These are phyloP conservation scores for Sus cebifrons DNA, from an alignment of 2,797 vertebrate species.

Conservation along the genomic window DNA sequence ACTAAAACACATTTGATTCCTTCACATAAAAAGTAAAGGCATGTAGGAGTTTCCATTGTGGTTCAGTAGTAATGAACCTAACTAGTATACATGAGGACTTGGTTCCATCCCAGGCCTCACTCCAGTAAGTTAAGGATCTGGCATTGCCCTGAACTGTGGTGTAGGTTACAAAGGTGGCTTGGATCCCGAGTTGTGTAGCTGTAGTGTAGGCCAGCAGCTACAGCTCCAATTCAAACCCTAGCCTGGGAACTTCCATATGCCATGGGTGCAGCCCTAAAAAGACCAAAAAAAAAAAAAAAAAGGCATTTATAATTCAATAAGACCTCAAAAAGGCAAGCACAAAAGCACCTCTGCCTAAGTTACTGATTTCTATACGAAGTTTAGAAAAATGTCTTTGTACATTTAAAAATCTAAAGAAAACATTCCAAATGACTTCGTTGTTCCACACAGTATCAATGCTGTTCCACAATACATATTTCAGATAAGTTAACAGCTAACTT, in stretches of 20 bases:
- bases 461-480: constrained; percentile 52
- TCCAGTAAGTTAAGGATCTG: no score
- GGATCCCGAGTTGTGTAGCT: no score
- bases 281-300: not conserved
- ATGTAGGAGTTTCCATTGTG: not conserved
- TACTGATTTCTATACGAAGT: constrained; percentile 23
- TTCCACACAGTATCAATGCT: constrained; percentile 39
- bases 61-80: no score
- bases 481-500: not conserved
- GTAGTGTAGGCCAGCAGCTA: no score
- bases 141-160: no score
- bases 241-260: no score
- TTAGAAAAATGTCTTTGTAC: constrained; percentile 57
- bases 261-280: no score
- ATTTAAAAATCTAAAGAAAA: constrained; percentile 57
- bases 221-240: no score
- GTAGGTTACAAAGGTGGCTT: no score
- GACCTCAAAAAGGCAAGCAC: constrained; percentile 54
- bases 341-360: constrained; percentile 21
- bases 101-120: no score
- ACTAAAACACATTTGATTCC: not conserved
- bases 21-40: constrained; percentile 59
- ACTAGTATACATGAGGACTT: no score
- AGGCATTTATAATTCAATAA: constrained; percentile 59
- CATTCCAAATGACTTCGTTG: constrained; percentile 6